Base-by-base conservation (phyloP, 1,140 invertebrate genomes). In the Heterodera carotae region DNA sequence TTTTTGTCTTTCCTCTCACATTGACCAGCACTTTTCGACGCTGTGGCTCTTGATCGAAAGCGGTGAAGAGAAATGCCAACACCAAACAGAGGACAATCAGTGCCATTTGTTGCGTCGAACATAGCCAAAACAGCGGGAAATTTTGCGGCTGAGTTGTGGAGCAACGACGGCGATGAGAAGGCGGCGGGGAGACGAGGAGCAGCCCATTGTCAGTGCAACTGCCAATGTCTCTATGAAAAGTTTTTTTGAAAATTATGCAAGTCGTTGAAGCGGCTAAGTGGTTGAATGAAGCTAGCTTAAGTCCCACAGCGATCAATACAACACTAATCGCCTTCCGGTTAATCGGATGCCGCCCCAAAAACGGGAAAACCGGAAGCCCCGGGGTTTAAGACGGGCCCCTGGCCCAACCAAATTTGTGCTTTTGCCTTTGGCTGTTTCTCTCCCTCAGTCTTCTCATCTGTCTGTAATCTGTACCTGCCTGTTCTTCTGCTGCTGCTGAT, bases 61-160 rank as follows among this genome's bases (percentile, higher is more conserved):
- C 62, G 36, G 77, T 78, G 66, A 78, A 78, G 25, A 76, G 69
- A 59, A 78, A 78, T 15, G 43, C 59, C 36, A 78, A 78, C 67
- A 22, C 62, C 68, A 36, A 76, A 78, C 43, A 78, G 10, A 64
- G 69, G 60, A 68, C 25, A 34, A 74, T 18, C 27, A 74, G 64
- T 25, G 64, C 64, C 22, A 74, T 74, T 74, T 74, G 72, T 29
- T 64, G 59, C 25, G 72, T 34, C 12, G 72, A 74, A 7, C 72
- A 74, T 2, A 62, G 15, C 56, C 56, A 74, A 34, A 56, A 59
- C 3, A 74, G 39, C 5, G 33, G 56, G 62, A 66, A 34, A 22
- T 25, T 27, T 1, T 25, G 29, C 1, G 62, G 12, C 29, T 66
- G 62, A 76, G 12, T 59, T 15, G 18, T 22, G 36, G 56, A 48